A percentile compares a stretch with the other conserved stretches of the same genome.
phyloP scores from a whole-genome alignment of 2,797 vertebrate genomes.

The Staurois parvus region DNA sequence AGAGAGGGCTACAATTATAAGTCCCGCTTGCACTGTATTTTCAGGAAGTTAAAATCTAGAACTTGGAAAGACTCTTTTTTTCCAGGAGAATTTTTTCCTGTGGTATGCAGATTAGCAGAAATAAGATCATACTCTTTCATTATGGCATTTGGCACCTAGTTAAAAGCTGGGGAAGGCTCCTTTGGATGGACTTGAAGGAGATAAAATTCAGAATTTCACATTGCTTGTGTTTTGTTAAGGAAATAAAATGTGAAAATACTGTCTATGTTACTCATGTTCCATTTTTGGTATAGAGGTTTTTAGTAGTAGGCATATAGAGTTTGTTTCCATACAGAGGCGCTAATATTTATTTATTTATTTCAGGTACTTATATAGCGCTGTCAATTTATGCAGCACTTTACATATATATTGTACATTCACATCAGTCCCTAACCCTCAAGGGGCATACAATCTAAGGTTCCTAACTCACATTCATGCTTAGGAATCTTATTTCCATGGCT shows the following conservation, averaged over 20 bases:
- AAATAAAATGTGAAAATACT: neutral
- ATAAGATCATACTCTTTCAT: constrained; percentile 24
- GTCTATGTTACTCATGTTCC: neutral
- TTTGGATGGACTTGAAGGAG: constrained; percentile 8
- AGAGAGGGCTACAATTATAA: neutral
- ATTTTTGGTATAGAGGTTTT: neutral
- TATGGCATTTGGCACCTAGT: constrained; percentile 7
- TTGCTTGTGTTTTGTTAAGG: neutral
- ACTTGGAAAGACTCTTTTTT: constrained; percentile 29
- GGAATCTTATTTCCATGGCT: too few species aligned
- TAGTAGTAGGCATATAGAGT: neutral
- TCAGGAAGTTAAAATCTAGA: constrained; percentile 3
- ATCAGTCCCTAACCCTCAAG: too few species aligned
- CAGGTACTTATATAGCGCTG: too few species aligned
- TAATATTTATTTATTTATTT: too few species aligned
- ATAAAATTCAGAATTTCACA: neutral
- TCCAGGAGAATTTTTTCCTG: constrained; percentile 20
- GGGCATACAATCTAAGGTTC: too few species aligned
- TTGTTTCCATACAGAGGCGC: neutral
- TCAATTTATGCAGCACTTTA: too few species aligned
- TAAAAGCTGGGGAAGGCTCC: neutral
- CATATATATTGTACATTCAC: too few species aligned
- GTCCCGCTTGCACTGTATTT: neutral
- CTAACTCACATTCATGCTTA: too few species aligned
- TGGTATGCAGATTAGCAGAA: neutral